Evolutionary conservation across 2,113 vertebrate species (phyloP).

Genomic region (Scalopus aquaticus): DNA sequence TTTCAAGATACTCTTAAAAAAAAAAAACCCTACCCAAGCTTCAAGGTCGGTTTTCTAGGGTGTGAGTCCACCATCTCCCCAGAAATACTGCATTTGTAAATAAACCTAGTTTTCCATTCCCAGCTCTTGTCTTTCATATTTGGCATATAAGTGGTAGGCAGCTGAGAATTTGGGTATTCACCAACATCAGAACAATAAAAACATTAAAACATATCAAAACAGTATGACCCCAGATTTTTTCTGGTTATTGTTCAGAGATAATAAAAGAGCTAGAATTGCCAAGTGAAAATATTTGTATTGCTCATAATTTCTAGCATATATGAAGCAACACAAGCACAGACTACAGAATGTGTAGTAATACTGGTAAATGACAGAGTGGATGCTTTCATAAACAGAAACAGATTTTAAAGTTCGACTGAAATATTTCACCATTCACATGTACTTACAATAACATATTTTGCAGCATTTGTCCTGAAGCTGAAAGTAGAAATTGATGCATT

Average conservation of each 20-base stretch:
- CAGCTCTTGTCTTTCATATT: too few relatives aligned
- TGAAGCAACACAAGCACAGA: not conserved
- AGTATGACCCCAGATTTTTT: fast-evolving
- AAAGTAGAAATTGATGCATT: conserved; percentile 16
- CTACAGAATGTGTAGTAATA: not conserved
- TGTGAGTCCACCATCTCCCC: too few relatives aligned
- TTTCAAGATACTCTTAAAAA: too few relatives aligned
- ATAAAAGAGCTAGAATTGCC: not conserved
- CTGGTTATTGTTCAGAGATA: not conserved
- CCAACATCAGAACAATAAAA: not conserved
- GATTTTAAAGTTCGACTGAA: not conserved
- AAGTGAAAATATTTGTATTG: not conserved
- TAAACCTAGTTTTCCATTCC: too few relatives aligned
- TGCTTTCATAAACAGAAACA: not conserved
- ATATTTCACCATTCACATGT: not conserved
- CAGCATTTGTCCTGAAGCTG: not conserved
- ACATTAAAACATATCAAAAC: not conserved
- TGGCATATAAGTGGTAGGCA: too few relatives aligned
- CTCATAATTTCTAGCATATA: conserved; percentile 14
- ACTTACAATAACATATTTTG: not conserved
- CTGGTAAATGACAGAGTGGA: not conserved
- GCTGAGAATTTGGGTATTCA: too few relatives aligned
- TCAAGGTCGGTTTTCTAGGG: too few relatives aligned
- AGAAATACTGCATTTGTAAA: too few relatives aligned
- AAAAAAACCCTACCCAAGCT: too few relatives aligned